Evolutionary conservation across 2,888 invertebrate genomes (phyloP), one percentile per base, ranked within the genome.

Genomic region (Zaprionus bogoriensis): DNA sequence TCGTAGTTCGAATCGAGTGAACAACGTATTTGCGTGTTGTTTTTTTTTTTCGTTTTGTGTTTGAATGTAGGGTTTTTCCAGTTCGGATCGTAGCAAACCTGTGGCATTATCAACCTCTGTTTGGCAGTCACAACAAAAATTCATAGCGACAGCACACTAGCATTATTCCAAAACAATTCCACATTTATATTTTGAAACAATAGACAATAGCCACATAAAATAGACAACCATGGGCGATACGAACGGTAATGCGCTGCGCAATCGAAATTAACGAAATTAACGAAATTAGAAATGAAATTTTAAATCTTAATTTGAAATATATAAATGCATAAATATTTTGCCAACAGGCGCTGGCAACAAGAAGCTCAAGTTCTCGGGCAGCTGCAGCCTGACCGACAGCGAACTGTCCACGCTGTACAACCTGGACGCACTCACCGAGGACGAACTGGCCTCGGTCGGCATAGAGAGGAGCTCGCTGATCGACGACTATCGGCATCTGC

Each of bases 401-500:
- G 50, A 59, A 10, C 9, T 77, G 1, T 53, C 67, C 3, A 22
- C 48, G 1, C 41, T 55, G 1, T 67, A 85, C 25, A 61, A 53
- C 1, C 39, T 82, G 36, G 54, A 82, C 30, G 3, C 4, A 4
- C 55, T 77, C 3, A 53, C 52, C 39, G 82, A 77, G 44, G 19
- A 12, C n/a, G 77, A 85, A 10, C 46, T 77, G 39, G 32, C 23
- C 2, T 27, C 47, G 2, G 71, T 82, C 20, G 71, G 61, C 5
- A 6, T 77, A 5, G 5, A 39, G 9, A 69, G 74, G 1, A 23
- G 10, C 3, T 58, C 67, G 7, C 20, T 85, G 25, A 78, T 85
- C 41, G 79, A 74, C 14, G 83, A 82, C 39, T 82, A 82, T 36
- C 78, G 85, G 1, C 63, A 62, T 12, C 27, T 74, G 39, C 70